Evolutionary conservation across 1,140 invertebrate species (phyloP).

Genomic region (Agrypnia vestita): DNA sequence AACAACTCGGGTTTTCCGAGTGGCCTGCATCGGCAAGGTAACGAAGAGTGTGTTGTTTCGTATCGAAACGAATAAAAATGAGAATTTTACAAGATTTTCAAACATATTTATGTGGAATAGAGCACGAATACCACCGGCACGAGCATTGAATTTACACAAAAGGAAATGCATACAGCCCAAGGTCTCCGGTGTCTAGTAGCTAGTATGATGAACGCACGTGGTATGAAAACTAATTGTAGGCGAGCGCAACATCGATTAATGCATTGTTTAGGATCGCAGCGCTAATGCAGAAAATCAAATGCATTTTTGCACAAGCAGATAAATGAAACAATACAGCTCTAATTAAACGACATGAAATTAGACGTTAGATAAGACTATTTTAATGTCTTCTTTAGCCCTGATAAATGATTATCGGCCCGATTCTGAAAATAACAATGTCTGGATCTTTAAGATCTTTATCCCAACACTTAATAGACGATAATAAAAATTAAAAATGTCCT

Average conservation of each 20-base stretch:
- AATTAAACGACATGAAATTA: too few species aligned
- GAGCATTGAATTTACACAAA: constrained; percentile 32
- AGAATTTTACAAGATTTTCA: neutral
- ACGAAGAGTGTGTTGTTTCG: neutral
- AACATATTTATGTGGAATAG: too few species aligned
- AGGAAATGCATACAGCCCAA: constrained; percentile 43
- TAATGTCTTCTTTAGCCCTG: too few species aligned
- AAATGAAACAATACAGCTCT: too few species aligned
- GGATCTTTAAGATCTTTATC: too few species aligned
- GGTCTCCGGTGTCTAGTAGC: neutral
- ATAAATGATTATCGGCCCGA: too few species aligned
- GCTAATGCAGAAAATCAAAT: neutral
- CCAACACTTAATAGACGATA: too few species aligned
- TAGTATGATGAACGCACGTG: constrained; percentile 23
- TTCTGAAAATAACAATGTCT: too few species aligned
- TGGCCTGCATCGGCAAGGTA: neutral
- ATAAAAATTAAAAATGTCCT: too few species aligned
- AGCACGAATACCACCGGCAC: neutral
- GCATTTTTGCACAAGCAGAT: too few species aligned
- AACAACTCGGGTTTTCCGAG: neutral
- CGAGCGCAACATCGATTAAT: neutral
- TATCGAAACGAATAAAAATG: constrained; percentile 7
- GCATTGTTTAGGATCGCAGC: neutral
- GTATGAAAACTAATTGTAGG: constrained; percentile 24
- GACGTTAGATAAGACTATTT: too few species aligned